Evolutionary conservation across 2,888 invertebrate species (phyloP), one percentile per base, ranked within the genome.

Genomic region (Subacronicta megacephala): DNA sequence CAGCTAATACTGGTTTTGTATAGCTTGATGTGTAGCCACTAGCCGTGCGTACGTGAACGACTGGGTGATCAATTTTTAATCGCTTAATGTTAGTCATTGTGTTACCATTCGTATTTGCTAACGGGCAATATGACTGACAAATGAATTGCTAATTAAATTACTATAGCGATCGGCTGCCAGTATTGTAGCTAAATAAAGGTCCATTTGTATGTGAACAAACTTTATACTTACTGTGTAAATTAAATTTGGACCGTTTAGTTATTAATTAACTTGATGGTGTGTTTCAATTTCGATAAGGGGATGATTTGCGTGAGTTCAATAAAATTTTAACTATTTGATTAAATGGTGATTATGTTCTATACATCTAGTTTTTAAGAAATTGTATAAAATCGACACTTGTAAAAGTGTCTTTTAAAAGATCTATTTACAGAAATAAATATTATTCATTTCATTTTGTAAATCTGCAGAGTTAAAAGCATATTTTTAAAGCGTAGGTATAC

Each of bases 91-190:
- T 51, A 46, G 4, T 35, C 41, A 15, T 33, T 36, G 12, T 42
- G 26, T 42, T 35, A 29, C 20, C 37, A 61, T 18, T 29, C 33
- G 33, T 55, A 62, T 65, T 68, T 68, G 43, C 20, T 4, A 3
- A 43, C 44, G 31, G 51, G 16, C 37, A 50, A 52, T 61, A 67
- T 29, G 26, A 26, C 13, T 35, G 29, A 53, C 66, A 51, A 78
- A 74, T 80, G 67, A 77, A 75, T 74, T 53, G 54, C 67, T 76
- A 78, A 78, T 82, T 71, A 60, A 75, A 82, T 77, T 76, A 75
- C 72, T 60, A 68, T 67, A n/a, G n/a, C n/a, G 60, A 37, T 35
- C 47, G 7, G 33, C 9, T 23, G 38, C 18, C 47, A 43, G 36
- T 36, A 47, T 69, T 42, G 40, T 51, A 56, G 38, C 43, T 65